phyloP scores from a whole-genome alignment of 1,140 invertebrate genomes.

The Oncopodura yosiiana region DNA sequence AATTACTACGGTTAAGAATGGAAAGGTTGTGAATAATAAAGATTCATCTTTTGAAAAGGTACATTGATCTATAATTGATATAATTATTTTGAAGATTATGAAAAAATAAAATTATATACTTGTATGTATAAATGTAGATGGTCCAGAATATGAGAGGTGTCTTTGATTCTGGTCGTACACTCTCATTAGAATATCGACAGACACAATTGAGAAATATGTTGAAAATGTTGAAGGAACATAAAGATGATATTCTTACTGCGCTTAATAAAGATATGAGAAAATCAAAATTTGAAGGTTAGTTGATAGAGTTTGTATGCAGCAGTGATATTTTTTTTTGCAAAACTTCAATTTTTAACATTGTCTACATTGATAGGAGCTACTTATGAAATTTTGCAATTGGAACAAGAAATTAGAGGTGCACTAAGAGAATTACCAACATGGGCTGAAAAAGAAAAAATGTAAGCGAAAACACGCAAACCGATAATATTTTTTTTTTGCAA shows the following conservation, averaged over 20 bases:
- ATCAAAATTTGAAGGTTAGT: slow-evolving; percentile 29
- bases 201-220: slow-evolving; percentile 41
- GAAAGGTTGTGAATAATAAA: too few species aligned
- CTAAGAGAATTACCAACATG: too few species aligned
- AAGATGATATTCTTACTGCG: slow-evolving; percentile 40
- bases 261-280: slow-evolving; percentile 45
- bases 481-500: too few species aligned
- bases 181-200: slow-evolving; percentile 36
- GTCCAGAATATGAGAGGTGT: not conserved
- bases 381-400: too few species aligned
- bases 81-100: not conserved
- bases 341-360: not conserved
- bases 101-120: not conserved
- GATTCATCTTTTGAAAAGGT: too few species aligned
- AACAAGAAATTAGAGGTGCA: too few species aligned
- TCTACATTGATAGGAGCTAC: too few species aligned
- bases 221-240: slow-evolving; percentile 43
- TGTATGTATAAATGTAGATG: not conserved
- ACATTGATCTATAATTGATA: too few species aligned
- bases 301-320: not conserved
- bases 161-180: slow-evolving; percentile 15
- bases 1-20: too few species aligned
- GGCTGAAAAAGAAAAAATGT: too few species aligned
- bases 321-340: not conserved
- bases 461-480: too few species aligned